phyloP scores from a whole-genome alignment of 2,113 vertebrate genomes.

The Ploceus nigricollis region DNA sequence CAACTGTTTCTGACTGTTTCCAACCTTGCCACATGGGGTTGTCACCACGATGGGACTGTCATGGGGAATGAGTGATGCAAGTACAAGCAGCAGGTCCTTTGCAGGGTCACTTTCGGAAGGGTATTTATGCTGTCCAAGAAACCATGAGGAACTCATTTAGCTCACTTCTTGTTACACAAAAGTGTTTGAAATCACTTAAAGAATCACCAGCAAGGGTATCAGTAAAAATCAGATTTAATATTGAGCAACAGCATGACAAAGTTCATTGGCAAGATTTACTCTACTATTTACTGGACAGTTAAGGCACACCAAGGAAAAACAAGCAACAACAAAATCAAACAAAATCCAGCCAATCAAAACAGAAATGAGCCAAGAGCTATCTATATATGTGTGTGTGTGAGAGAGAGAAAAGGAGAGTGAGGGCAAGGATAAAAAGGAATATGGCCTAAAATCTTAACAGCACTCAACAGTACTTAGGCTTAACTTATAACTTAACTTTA shows the following conservation, averaged over 20 bases:
- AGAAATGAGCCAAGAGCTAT: neutral
- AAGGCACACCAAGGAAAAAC: neutral
- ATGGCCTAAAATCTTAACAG: neutral
- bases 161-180: neutral
- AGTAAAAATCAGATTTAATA: neutral
- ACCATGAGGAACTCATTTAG: neutral
- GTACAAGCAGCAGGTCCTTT: neutral
- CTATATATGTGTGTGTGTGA: neutral
- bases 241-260: neutral
- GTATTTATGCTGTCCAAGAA: neutral
- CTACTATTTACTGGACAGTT: neutral
- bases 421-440: neutral
- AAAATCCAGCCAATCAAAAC: neutral
- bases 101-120: neutral
- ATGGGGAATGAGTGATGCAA: neutral
- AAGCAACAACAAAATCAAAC: neutral
- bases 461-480: neutral
- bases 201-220: neutral
- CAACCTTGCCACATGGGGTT: fast-evolving
- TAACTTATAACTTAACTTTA: neutral
- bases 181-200: neutral
- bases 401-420: neutral
- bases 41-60: neutral
- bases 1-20: neutral
- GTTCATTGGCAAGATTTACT: neutral